Evolutionary conservation across 92 coral and sea anemone species (phyloP), one percentile per base, ranked within the genome.

Genomic region (Parazoanthus atlanticus): DNA sequence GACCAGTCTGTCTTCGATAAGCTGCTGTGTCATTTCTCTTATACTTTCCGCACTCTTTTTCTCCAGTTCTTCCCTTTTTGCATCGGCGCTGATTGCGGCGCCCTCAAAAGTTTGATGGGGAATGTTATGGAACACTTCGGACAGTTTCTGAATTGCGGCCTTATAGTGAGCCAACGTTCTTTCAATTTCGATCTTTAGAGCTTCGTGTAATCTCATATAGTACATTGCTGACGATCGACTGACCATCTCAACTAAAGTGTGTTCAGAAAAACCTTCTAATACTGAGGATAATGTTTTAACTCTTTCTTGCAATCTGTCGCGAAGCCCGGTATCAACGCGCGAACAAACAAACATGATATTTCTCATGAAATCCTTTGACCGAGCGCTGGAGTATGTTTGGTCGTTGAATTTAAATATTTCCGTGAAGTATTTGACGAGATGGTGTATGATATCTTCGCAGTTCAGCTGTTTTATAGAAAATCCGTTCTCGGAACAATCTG

Each of bases 381-480:
- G 86, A 25, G 98, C 96, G 89, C 98, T 95, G 15, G 95, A 91
- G 21, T 90, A 95, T 30, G 98, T 95, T 72, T 95, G 92, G 81
- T 92, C 90, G 90, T 95, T 95, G 88, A 89, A 92, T 79, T 95
- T 95, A 9, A 95, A 88, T 38, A 93, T 85, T 54, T 93, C 96
- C 2, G 93, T 91, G 76, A 95, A 95, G 65, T 95, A 95, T 36
- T 93, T 86, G 17, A 93, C 91, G 9, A 95, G 88, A 65, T 93
- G 90, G 66, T 95, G 96, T 7, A 92, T 80, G 77, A 95, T 89
- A 73, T 95, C 98, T 64, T 95, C 94, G 46, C 91, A 74, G 61
- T 85, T 87, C 16, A 93, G 89, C 2, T 89, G 85, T 23, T 75
- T 90, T 41, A 86, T 92, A 3, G 96, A 94, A 80, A 93, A 92